Conservation (phyloP, 2,113 vertebrate species). For the Catagonus wagneri region DNA sequence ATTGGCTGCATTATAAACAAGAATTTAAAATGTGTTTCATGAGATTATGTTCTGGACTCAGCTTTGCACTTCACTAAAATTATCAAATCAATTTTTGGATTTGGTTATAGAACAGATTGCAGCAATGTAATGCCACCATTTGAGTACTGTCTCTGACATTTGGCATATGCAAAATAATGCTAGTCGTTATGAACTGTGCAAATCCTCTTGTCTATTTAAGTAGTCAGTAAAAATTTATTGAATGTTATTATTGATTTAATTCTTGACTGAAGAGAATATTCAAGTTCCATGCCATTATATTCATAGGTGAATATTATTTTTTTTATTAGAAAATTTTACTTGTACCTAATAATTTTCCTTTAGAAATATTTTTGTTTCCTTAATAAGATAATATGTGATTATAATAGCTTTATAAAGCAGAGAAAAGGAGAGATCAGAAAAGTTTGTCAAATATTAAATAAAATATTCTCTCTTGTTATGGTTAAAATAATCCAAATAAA, state of each 20-base stretch:
- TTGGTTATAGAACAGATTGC: slow-evolving; percentile 13
- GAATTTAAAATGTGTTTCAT: background rate
- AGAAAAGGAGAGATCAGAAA: background rate
- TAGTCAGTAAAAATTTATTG: slow-evolving; percentile 21
- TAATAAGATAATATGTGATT: background rate
- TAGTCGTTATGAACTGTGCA: slow-evolving; percentile 22
- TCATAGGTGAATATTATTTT: background rate
- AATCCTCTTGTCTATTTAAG: background rate
- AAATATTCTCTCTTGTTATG: background rate
- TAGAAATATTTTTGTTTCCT: background rate
- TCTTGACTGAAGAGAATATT: background rate
- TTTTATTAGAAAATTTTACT: background rate
- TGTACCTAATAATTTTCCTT: background rate
- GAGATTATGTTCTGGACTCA: background rate
- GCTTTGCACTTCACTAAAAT: background rate
- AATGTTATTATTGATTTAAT: slow-evolving; percentile 1
- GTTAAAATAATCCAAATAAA: background rate
- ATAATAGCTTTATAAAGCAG: background rate
- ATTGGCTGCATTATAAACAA: background rate
- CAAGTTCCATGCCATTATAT: background rate
- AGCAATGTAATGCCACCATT: background rate
- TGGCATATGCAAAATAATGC: slow-evolving; percentile 48
- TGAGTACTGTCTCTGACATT: background rate
- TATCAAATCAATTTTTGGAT: slow-evolving; percentile 41
- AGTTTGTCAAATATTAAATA: background rate